A percentile compares a stretch with the other conserved stretches of the same genome.
phyloP scores from a whole-genome alignment of 2,888 invertebrate genomes.

The Eutolmus rufibarbis region DNA sequence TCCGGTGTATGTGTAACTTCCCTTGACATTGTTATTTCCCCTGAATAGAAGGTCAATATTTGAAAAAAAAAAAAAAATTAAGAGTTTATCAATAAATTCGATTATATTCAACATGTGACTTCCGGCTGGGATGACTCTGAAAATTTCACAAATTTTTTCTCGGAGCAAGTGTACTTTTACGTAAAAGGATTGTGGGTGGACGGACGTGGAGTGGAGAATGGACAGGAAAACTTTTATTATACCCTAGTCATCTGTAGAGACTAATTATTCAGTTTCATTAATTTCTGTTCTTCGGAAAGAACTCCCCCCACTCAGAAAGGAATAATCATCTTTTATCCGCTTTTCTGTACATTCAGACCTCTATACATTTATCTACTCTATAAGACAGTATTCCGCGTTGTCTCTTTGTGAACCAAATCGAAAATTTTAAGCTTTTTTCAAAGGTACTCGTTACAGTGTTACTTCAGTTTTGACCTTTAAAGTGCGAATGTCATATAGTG shows the following conservation, averaged over 20 bases:
- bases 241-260: background rate
- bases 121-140: background rate
- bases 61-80: background rate
- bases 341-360: background rate
- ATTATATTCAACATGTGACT: constrained; percentile 25
- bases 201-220: background rate
- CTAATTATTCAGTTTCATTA: background rate
- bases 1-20: constrained; percentile 15
- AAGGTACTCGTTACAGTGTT: background rate
- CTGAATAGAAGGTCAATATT: constrained; percentile 17
- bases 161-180: background rate
- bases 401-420: background rate
- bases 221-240: background rate
- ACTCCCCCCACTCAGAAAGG: background rate
- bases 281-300: background rate
- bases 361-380: no score
- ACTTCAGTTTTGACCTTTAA: background rate
- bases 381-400: background rate
- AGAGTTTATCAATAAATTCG: constrained; percentile 15
- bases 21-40: constrained; percentile 33
- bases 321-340: background rate
- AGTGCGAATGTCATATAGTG: background rate
- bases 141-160: background rate
- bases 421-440: background rate
- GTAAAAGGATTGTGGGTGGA: background rate